Percentiles rank a stretch among this genome's conserved stretches.
These are phyloP conservation scores for Sebastes kiyomatsui DNA, from an alignment of 2,797 vertebrate species.

Conservation along the genomic window DNA sequence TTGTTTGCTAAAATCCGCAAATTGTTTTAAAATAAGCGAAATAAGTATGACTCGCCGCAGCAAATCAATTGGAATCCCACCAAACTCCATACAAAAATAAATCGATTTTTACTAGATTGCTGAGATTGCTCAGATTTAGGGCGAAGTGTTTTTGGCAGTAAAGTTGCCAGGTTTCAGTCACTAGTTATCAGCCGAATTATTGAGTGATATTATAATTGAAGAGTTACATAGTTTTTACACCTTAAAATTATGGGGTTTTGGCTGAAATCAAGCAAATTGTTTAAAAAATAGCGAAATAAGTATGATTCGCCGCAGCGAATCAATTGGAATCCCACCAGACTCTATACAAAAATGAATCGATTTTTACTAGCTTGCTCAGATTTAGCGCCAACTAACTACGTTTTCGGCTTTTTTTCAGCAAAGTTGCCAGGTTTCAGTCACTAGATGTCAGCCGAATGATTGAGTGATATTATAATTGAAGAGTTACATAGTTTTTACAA, in stretches of 20 bases:
- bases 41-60: neutral
- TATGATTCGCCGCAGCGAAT: neutral
- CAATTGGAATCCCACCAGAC: neutral
- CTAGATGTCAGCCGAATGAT: neutral
- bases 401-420: neutral
- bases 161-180: neutral
- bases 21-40: neutral
- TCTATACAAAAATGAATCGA: neutral
- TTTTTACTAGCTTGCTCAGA: neutral
- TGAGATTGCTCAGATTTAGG: neutral
- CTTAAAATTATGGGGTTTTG: rapidly evolving
- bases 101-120: neutral
- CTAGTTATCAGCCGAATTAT: neutral
- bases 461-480: neutral
- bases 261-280: too few relatives aligned
- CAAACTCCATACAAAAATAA: neutral
- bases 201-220: rapidly evolving
- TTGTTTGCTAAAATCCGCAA: neutral
- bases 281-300: too few relatives aligned
- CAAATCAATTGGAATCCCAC: neutral
- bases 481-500: neutral
- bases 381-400: neutral
- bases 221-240: neutral
- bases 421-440: too few relatives aligned
- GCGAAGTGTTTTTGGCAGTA: neutral